phyloP scores from a whole-genome alignment of 2,797 vertebrate species.

The Lindbergichthys nudifrons region DNA sequence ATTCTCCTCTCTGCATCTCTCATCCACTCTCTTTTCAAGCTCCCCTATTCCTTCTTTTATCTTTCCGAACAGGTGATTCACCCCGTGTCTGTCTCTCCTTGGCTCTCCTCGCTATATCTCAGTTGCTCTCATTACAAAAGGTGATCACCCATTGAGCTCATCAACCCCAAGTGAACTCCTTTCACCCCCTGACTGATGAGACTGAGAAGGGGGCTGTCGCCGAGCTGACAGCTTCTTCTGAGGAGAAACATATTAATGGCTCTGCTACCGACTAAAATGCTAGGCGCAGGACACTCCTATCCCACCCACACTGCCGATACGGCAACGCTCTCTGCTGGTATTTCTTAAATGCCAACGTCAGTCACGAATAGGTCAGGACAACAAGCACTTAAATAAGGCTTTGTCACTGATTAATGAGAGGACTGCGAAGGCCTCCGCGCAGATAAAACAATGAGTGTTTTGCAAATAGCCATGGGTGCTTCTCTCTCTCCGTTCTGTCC shows the following conservation, averaged over 20 bases:
- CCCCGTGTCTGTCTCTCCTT: slow-evolving; percentile 35
- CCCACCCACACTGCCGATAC: slow-evolving; percentile 57
- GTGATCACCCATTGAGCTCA: slow-evolving; percentile 79
- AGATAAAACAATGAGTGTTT: slow-evolving; percentile 83
- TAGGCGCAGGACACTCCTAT: slow-evolving; percentile 32
- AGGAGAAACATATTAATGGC: slow-evolving; percentile 74
- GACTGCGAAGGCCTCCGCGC: slow-evolving; percentile 66
- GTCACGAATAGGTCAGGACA: slow-evolving; percentile 85
- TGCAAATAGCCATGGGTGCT: slow-evolving; percentile 81
- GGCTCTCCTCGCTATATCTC: slow-evolving; percentile 47
- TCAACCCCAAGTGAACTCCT: slow-evolving; percentile 67
- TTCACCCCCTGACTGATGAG: slow-evolving; percentile 70
- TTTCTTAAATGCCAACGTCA: slow-evolving; percentile 86
- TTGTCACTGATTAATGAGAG: slow-evolving; percentile 85
- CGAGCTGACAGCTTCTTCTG: slow-evolving; percentile 74
- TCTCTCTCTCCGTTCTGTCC: slow-evolving; percentile 57
- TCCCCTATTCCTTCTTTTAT: slow-evolving; percentile 53
- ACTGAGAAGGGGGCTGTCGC: slow-evolving; percentile 62
- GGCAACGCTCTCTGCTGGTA: slow-evolving; percentile 71
- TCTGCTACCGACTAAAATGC: slow-evolving; percentile 66
- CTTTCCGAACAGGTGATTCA: slow-evolving; percentile 58
- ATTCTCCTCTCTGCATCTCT: slow-evolving; percentile 35
- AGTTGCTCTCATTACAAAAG: slow-evolving; percentile 73
- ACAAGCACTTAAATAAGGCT: slow-evolving; percentile 83
- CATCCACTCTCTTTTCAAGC: slow-evolving; percentile 31